Base-by-base conservation (phyloP, 2,113 vertebrate species). In the Elephantulus edwardii region DNA sequence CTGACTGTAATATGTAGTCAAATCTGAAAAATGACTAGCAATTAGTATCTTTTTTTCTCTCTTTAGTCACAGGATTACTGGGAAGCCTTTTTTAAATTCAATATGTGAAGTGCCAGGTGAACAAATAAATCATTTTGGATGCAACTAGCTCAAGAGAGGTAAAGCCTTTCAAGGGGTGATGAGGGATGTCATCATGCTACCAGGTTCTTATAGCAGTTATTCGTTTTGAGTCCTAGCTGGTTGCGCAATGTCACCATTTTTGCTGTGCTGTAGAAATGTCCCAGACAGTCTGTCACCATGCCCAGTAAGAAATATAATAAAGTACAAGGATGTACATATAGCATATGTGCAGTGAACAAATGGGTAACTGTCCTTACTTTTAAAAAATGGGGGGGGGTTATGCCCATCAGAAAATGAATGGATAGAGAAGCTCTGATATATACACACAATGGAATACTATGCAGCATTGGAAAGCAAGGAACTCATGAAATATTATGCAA, bases 61-160 rank as follows among this genome's bases (percentile, higher is more conserved):
- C 33, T 58, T 66, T 11, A 90, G 81, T 14, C 33, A 35, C 6
- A 58, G 11, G 5, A 3, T 35, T 83, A 54, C 22, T 80, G n/a
- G 88, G 58, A n/a, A 38, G 38, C 83, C 40, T 4, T 94, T 91
- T 84, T 58, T 64, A 85, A 74, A 3, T 86, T 86, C 28, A 71
- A 9, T 28, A 56, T 85, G 24, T 13, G 62, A 22, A 42, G 8
- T 33, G 20, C 56, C 75, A 87, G 16, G 28, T 92, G 6, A 24
- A 52, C 17, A 88, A 86, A 83, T 28, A 1, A 89, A 54, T 71
- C 76, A 13, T 44, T 22, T 68, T 85, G 38, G 28, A 38, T 76
- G 8, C 17, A 58, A 77, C 62, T 42, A 19, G 12, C n/a, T 40
- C 48, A 28, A 75, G n/a, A 62, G 12, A 70, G 9, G 30, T 71